phyloP scores from a whole-genome alignment of 2,888 invertebrate species.

The Drosophila rellima region DNA sequence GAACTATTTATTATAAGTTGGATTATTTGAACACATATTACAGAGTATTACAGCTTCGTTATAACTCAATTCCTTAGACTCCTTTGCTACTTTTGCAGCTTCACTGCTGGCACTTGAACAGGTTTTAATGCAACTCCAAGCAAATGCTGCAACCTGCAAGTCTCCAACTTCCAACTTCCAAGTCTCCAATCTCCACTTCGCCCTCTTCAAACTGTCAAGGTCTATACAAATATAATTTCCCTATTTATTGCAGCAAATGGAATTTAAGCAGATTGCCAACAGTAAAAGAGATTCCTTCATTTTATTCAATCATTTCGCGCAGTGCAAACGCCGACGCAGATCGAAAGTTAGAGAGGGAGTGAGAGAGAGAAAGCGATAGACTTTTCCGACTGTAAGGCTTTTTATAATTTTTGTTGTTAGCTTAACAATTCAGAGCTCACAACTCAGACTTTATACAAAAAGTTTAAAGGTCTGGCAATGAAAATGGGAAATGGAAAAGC shows the following conservation, averaged over 20 bases:
- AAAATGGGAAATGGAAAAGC: conserved; percentile 19
- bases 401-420: conserved; percentile 48
- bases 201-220: conserved; percentile 1
- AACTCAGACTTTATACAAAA: conserved; percentile 29
- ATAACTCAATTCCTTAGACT: not conserved
- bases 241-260: conserved; percentile 58
- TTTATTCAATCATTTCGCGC: conserved; percentile 43
- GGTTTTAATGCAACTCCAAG: conserved; percentile 40
- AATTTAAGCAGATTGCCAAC: conserved; percentile 58
- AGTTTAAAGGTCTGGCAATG: conserved; percentile 33
- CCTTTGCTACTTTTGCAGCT: conserved; percentile 48
- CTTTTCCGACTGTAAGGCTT: conserved; percentile 14
- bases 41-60: conserved; percentile 1
- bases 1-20: too few species aligned
- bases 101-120: conserved; percentile 61
- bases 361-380: not conserved
- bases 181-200: not conserved
- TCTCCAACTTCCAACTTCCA: not conserved
- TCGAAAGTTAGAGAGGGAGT: conserved; percentile 20
- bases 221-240: conserved; percentile 54
- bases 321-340: conserved; percentile 41
- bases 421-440: conserved; percentile 51
- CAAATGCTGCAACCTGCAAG: conserved; percentile 4
- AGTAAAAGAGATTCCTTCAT: conserved; percentile 4
- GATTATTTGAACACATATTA: too few species aligned